Conservation (phyloP, 2,888 invertebrate genomes). For the Drosophila stalkeri region DNA sequence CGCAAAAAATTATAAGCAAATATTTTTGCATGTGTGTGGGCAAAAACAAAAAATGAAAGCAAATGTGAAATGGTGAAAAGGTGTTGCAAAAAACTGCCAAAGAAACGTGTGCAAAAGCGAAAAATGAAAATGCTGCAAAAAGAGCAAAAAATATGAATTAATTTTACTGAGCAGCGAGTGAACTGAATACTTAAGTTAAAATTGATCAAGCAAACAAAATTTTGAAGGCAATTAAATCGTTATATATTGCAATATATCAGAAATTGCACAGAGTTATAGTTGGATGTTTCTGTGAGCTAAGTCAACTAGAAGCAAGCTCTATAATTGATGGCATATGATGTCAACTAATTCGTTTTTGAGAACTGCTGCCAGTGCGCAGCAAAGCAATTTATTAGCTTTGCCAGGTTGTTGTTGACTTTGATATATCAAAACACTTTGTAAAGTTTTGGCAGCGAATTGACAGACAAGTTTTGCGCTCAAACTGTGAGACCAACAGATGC, state of each 20-base stretch:
- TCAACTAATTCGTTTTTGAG: slow-evolving; percentile 3
- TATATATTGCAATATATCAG: neutral
- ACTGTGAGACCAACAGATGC: slow-evolving; percentile 13
- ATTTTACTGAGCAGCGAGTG: neutral
- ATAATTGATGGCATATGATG: slow-evolving; percentile 6
- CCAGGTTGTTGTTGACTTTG: slow-evolving; percentile 31
- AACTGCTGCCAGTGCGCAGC: neutral
- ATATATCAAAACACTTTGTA: slow-evolving; percentile 36
- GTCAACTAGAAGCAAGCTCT: neutral
- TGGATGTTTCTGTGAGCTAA: neutral
- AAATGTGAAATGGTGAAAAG: slow-evolving; percentile 16
- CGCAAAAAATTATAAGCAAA: slow-evolving; percentile 43
- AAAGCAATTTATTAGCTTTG: slow-evolving; percentile 26
- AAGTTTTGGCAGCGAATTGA: slow-evolving; percentile 33
- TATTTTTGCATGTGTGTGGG: slow-evolving; percentile 34
- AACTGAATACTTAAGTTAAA: neutral
- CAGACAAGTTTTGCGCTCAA: slow-evolving; percentile 27
- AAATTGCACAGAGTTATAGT: neutral
- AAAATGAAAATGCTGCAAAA: neutral
- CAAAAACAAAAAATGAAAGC: slow-evolving; percentile 8
- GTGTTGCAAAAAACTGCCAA: slow-evolving; percentile 10
- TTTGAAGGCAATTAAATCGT: neutral
- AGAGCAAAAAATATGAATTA: neutral
- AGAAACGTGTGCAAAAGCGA: slow-evolving; percentile 10
- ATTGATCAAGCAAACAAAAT: neutral